These are phyloP conservation scores for Homarus gammarus DNA, from an alignment of 2,888 invertebrate species.

Conservation along the genomic window DNA sequence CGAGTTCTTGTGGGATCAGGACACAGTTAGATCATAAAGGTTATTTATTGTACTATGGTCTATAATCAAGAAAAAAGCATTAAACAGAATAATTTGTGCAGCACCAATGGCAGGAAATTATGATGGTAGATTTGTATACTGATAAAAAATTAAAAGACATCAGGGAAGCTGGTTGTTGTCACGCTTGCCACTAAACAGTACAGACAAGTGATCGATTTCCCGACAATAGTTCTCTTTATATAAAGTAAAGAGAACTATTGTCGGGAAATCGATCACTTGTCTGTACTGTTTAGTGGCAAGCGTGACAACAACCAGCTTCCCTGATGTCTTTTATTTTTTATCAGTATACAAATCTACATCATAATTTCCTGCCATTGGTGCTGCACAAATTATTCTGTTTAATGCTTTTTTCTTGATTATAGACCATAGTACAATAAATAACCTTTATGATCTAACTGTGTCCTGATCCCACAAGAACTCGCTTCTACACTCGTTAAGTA, in stretches of 20 bases:
- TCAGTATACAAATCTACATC: neutral
- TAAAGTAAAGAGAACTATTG: no score
- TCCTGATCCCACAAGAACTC: neutral
- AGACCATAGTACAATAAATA: neutral
- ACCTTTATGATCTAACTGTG: neutral
- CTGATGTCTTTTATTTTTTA: no score
- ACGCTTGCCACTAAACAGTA: no score
- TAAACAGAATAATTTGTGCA: constrained; percentile 13
- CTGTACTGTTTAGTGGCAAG: no score
- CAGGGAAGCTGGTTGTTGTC: no score
- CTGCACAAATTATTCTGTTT: constrained; percentile 7
- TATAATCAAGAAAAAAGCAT: constrained; percentile 14
- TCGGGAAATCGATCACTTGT: no score
- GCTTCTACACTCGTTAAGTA: neutral
- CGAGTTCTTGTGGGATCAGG: neutral
- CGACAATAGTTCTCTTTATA: no score
- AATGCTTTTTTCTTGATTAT: constrained; percentile 14
- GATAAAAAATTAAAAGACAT: no score
- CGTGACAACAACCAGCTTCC: no score
- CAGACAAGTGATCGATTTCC: no score
- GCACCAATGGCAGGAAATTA: neutral
- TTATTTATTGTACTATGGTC: neutral
- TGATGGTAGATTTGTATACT: neutral
- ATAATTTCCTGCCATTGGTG: neutral
- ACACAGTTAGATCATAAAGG: neutral